Evolutionary conservation across 2,113 vertebrate species (phyloP).

Genomic region (Dromas ardeola): DNA sequence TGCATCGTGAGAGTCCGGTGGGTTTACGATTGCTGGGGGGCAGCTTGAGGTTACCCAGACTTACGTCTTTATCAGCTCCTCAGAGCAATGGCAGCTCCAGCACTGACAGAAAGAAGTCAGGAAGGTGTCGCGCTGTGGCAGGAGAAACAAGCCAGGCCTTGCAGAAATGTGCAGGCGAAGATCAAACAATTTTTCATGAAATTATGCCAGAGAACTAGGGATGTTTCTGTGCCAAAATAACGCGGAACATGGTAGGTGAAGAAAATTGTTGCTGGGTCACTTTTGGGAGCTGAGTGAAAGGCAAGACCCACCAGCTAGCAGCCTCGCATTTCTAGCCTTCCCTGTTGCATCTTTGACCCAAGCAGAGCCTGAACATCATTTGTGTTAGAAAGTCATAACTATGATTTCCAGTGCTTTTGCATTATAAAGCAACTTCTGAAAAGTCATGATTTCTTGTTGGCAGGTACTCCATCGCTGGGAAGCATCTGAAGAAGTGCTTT

Average conservation of each 20-base stretch:
- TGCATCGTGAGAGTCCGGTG: not conserved
- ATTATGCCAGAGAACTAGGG: not conserved
- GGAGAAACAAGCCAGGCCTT: not conserved
- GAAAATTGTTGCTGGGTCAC: not conserved
- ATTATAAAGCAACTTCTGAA: not conserved
- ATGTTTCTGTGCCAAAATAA: not conserved
- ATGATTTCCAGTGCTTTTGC: not conserved
- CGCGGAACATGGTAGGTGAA: not conserved
- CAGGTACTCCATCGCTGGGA: not conserved
- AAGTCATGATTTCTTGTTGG: not conserved
- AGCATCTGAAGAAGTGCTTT: not conserved
- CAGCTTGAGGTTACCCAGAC: not conserved
- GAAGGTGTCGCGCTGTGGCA: not conserved
- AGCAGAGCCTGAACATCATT: not conserved
- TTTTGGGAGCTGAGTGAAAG: not conserved
- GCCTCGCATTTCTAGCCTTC: not conserved
- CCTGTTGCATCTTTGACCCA: not conserved
- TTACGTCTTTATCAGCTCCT: not conserved
- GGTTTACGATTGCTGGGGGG: accelerated
- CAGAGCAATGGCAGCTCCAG: not conserved
- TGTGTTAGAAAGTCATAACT: not conserved
- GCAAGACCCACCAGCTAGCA: not conserved
- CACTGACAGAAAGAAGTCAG: not conserved
- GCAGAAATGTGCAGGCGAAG: not conserved
- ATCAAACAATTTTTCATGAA: not conserved